These are phyloP conservation scores for Diloba caeruleocephala DNA, from an alignment of 2,888 invertebrate species.

Conservation along the genomic window DNA sequence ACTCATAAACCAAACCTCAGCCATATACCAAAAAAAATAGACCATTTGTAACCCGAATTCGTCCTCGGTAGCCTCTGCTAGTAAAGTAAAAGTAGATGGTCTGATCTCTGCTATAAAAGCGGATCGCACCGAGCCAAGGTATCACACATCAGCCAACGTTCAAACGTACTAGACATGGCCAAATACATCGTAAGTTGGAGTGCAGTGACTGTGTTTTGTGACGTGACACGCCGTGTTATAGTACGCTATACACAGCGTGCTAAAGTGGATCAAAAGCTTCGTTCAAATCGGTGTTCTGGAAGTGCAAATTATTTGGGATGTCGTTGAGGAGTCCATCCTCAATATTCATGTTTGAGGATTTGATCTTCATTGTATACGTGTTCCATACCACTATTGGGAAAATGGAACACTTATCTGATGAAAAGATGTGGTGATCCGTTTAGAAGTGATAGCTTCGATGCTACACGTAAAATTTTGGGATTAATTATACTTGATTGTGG, in stretches of 20 bases:
- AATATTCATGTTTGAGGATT: constrained; percentile 14
- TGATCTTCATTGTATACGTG: constrained; percentile 19
- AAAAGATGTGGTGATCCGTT: constrained; percentile 4
- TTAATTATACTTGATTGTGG: neutral
- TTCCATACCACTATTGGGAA: constrained; percentile 20
- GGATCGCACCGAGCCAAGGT: constrained; percentile 60
- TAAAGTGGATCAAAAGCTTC: constrained; percentile 34
- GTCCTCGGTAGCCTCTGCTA: constrained; percentile 73
- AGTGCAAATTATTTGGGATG: constrained; percentile 23
- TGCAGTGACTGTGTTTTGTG: constrained; percentile 75
- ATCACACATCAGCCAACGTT: constrained; percentile 78
- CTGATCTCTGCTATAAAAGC: constrained; percentile 82
- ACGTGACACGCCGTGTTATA: constrained; percentile 34
- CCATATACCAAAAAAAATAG: constrained; percentile 67
- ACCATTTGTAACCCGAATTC: constrained; percentile 75
- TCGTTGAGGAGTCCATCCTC: neutral
- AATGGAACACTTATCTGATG: constrained; percentile 11
- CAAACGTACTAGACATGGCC: constrained; percentile 79
- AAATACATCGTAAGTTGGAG: constrained; percentile 87
- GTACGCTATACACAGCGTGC: constrained; percentile 37
- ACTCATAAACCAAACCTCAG: constrained; percentile 34
- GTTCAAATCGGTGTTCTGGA: constrained; percentile 21
- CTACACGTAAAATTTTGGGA: constrained; percentile 14
- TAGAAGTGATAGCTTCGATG: constrained; percentile 42
- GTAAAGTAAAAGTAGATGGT: constrained; percentile 84